A percentile compares a stretch with the other conserved stretches of the same genome.
These are phyloP conservation scores for Anarsia innoxiella DNA, from an alignment of 2,888 invertebrate genomes.

Conservation along the genomic window DNA sequence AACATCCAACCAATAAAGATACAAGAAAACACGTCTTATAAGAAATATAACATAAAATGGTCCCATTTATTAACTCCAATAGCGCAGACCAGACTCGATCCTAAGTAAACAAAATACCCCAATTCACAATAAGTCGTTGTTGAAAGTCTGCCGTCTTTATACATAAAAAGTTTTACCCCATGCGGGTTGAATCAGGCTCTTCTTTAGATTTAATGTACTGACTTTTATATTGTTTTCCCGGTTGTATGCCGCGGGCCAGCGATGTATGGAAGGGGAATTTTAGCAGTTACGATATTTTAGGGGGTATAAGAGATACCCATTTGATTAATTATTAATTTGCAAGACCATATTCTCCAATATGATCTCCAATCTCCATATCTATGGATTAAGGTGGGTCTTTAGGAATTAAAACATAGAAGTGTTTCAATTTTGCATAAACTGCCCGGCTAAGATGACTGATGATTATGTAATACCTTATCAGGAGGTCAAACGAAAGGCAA, in stretches of 20 bases:
- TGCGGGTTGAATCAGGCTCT: conserved; percentile 24
- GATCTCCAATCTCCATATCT: too few species aligned
- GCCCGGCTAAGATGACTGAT: too few species aligned
- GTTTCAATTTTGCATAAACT: too few species aligned
- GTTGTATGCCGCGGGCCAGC: conserved; percentile 7
- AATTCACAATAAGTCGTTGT: conserved; percentile 9
- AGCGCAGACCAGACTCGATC: conserved; percentile 1
- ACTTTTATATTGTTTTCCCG: conserved; percentile 22
- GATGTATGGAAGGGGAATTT: conserved; percentile 6
- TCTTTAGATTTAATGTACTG: conserved; percentile 22
- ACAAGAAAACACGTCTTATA: too few species aligned
- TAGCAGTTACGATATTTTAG: conserved; percentile 13
- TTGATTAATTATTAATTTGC: conserved; percentile 15
- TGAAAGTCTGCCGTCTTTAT: conserved; percentile 6
- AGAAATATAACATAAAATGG: too few species aligned
- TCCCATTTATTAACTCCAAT: neutral
- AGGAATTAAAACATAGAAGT: too few species aligned
- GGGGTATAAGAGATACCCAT: conserved; percentile 12
- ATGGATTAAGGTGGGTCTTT: too few species aligned
- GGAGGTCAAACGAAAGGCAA: too few species aligned
- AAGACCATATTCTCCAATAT: too few species aligned
- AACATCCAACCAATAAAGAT: too few species aligned
- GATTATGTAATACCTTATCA: too few species aligned
- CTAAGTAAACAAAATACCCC: conserved; percentile 10
- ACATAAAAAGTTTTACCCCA: conserved; percentile 17